phyloP scores from a whole-genome alignment of 2,888 invertebrate species.

The Colletes collaris region DNA sequence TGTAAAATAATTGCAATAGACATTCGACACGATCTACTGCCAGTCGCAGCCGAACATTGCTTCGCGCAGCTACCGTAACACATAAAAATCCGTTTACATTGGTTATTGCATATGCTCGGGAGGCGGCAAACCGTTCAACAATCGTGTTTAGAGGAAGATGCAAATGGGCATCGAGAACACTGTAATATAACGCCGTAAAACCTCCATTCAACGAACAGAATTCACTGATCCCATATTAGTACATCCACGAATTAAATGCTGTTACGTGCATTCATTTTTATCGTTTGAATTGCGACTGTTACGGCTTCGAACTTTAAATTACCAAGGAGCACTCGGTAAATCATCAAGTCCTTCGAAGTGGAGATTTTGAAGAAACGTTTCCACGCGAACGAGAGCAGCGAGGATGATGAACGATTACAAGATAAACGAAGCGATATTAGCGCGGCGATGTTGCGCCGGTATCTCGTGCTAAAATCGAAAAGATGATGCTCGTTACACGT shows the following conservation, averaged over 20 bases:
- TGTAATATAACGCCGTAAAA: no score
- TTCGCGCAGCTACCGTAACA: constrained; percentile 25
- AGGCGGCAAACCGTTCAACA: no score
- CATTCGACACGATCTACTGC: constrained; percentile 24
- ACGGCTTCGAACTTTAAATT: no score
- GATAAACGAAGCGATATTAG: constrained; percentile 40
- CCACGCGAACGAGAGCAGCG: not conserved
- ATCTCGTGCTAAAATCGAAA: constrained; percentile 26
- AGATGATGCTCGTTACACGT: constrained; percentile 27
- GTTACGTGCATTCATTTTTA: no score
- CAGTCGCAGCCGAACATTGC: not conserved
- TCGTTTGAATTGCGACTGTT: no score
- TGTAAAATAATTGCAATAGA: constrained; percentile 11
- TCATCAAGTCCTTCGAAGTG: not conserved
- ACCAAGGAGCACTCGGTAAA: no score
- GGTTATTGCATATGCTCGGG: not conserved
- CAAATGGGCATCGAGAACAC: no score
- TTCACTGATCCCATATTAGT: no score
- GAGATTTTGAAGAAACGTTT: not conserved
- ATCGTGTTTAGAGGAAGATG: no score
- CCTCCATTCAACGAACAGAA: no score
- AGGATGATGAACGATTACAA: constrained; percentile 23
- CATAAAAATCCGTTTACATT: not conserved
- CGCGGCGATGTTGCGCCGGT: constrained; percentile 10
- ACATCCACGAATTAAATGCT: no score